Evolutionary conservation across 1,140 invertebrate species (phyloP).

Genomic region (Platyscapa corneri): DNA sequence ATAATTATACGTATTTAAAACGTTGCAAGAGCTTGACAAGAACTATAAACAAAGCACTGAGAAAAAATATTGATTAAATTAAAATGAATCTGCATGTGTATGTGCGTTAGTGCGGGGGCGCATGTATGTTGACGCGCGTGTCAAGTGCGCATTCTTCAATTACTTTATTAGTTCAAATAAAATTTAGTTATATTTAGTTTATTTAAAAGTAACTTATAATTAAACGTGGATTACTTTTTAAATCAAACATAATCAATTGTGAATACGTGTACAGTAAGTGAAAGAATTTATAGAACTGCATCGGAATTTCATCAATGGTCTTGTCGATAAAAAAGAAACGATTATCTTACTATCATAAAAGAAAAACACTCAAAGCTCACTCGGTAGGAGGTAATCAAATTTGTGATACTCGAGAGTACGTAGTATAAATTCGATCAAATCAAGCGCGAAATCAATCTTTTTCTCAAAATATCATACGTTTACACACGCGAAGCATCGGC

Average conservation of each 20-base stretch:
- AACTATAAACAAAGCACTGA: conserved; percentile 8
- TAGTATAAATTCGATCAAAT: background rate
- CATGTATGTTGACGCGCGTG: too few species aligned
- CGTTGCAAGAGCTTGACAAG: conserved; percentile 4
- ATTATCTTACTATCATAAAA: background rate
- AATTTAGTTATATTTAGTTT: background rate
- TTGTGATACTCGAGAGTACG: background rate
- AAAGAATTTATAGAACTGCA: background rate
- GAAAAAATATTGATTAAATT: conserved; percentile 22
- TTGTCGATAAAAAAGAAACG: background rate
- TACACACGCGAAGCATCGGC: background rate
- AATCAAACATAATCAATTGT: conserved; percentile 5
- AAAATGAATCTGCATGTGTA: background rate
- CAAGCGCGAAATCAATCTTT: background rate
- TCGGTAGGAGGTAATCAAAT: conserved; percentile 9
- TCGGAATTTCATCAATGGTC: background rate
- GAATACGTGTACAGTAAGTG: background rate
- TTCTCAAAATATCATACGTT: background rate
- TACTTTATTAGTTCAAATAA: conserved; percentile 5
- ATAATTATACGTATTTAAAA: conserved; percentile 13
- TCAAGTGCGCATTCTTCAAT: background rate
- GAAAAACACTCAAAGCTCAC: background rate
- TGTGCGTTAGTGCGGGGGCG: background rate
- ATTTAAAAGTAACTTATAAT: conserved; percentile 8
- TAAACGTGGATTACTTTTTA: background rate